phyloP scores from a whole-genome alignment of 2,888 invertebrate species.

The Cheilosia pagana region DNA sequence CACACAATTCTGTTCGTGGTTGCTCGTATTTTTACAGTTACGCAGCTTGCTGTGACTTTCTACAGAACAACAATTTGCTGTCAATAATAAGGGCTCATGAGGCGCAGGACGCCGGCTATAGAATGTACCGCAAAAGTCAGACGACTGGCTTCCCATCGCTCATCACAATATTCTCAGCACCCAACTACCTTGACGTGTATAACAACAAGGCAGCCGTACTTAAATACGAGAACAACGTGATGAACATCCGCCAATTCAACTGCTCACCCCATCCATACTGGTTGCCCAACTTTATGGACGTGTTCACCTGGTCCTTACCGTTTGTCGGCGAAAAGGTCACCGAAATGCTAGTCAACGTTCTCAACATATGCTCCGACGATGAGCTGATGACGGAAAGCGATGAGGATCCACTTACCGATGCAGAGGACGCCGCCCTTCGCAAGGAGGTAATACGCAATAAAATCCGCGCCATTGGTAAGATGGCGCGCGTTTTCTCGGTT shows the following conservation, averaged over 20 bases:
- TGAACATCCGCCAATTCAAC: constrained; percentile 99
- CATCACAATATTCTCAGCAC: constrained; percentile 99
- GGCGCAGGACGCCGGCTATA: constrained; percentile 98
- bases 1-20: constrained; percentile 99
- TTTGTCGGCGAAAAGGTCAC: constrained; percentile 99
- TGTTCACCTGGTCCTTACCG: constrained; percentile 99
- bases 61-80: constrained; percentile 99
- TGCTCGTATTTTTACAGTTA: constrained; percentile 99
- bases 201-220: constrained; percentile 99
- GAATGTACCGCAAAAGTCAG: constrained; percentile 99
- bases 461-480: constrained; percentile 99
- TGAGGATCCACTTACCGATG: constrained; percentile 86
- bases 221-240: constrained; percentile 99
- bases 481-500: constrained; percentile 99
- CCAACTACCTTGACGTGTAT: constrained; percentile 99
- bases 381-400: constrained; percentile 98
- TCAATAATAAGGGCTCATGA: constrained; percentile 99
- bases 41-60: constrained; percentile 99
- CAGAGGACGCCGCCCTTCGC: constrained; percentile 95
- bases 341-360: constrained; percentile 99
- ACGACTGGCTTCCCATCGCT: constrained; percentile 99
- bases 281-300: constrained; percentile 99
- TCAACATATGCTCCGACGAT: constrained; percentile 99
- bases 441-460: constrained; percentile 99
- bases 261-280: constrained; percentile 99